phyloP scores from a whole-genome alignment of 92 coral and sea anemone genomes.

The Heteractis magnifica region DNA sequence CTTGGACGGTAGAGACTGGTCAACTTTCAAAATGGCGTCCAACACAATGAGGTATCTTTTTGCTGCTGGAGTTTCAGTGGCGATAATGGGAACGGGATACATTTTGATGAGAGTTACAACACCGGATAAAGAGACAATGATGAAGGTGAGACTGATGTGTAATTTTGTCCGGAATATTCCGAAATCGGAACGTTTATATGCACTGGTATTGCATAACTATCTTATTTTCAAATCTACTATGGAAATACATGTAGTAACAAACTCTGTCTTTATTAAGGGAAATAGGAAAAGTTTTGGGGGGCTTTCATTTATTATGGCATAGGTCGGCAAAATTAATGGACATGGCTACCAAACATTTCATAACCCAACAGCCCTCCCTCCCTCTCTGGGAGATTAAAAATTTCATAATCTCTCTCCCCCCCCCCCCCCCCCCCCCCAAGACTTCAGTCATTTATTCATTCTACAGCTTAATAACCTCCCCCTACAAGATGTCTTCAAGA shows the following conservation, averaged over 20 bases:
- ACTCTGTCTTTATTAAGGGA: too few species aligned
- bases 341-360: too few species aligned
- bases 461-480: too few species aligned
- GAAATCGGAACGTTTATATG: background rate
- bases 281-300: too few species aligned
- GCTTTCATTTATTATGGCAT: too few species aligned
- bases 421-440: background rate
- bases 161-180: background rate
- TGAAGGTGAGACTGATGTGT: constrained; percentile 30
- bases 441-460: too few species aligned
- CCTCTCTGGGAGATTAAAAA: background rate
- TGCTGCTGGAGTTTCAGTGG: constrained; percentile 24
- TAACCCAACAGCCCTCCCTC: background rate
- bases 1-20: constrained; percentile 7
- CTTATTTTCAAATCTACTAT: background rate
- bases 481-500: too few species aligned
- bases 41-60: constrained; percentile 11
- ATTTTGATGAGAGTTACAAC: constrained; percentile 40
- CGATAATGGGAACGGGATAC: constrained; percentile 35
- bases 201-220: constrained; percentile 1
- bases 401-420: background rate
- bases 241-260: too few species aligned
- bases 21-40: constrained; percentile 43
- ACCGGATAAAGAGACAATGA: constrained; percentile 46
- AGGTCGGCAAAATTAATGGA: too few species aligned